phyloP scores from a whole-genome alignment of 2,113 vertebrate genomes.

The Xerus inauris region DNA sequence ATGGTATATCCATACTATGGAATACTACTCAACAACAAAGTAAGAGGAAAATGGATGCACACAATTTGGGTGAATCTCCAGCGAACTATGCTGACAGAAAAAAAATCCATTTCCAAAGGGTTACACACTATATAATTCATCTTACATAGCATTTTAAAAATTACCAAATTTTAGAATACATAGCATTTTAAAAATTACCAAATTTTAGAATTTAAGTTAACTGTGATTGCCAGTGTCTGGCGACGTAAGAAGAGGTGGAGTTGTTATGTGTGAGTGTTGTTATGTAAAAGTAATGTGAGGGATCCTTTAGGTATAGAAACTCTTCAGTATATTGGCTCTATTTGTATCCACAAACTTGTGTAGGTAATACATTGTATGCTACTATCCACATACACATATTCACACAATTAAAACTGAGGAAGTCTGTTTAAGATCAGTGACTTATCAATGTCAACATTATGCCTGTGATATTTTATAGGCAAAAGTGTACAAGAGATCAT shows the following conservation, averaged over 20 bases:
- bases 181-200: background rate
- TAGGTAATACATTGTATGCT: background rate
- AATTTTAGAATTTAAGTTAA: background rate
- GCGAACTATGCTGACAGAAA: background rate
- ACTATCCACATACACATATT: background rate
- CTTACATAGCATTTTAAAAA: background rate
- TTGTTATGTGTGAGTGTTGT: background rate
- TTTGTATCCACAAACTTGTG: background rate
- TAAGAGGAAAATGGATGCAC: background rate
- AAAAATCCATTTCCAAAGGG: background rate
- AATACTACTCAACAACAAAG: background rate
- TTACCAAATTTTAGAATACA: conserved; percentile 25
- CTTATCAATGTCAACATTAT: background rate
- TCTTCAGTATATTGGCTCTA: background rate
- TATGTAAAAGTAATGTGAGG: background rate
- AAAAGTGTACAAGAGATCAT: background rate
- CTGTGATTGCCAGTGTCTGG: background rate
- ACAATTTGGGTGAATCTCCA: background rate
- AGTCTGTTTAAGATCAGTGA: background rate
- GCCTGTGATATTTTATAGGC: background rate
- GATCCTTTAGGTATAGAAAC: background rate
- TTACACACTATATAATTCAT: background rate
- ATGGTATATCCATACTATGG: background rate
- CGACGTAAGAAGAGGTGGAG: background rate
- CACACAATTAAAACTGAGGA: background rate